Evolutionary conservation across 2,113 vertebrate species (phyloP).

Genomic region (Muscicapa adusta): DNA sequence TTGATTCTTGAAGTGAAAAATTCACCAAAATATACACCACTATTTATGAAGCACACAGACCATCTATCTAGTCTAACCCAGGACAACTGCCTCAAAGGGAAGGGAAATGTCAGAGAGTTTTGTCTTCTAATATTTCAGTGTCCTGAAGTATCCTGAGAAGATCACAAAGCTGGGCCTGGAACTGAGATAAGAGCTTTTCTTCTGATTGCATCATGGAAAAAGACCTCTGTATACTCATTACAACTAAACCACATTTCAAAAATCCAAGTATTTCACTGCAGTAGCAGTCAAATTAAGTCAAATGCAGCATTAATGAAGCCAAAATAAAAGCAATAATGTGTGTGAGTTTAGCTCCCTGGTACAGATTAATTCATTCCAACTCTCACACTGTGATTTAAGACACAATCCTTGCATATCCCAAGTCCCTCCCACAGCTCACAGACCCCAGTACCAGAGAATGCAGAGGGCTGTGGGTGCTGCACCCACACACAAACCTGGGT

Average conservation of each 20-base stretch:
- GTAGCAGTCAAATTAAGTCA: no score
- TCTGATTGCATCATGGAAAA: not conserved
- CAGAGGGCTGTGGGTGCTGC: not conserved
- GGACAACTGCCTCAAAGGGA: not conserved
- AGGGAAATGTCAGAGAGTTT: not conserved
- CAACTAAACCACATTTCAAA: not conserved
- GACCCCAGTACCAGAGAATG: not conserved
- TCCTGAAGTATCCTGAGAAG: not conserved
- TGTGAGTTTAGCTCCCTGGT: not conserved
- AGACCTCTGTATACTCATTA: not conserved
- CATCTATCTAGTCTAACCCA: not conserved
- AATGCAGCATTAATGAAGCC: not conserved
- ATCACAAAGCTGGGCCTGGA: not conserved
- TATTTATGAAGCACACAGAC: not conserved
- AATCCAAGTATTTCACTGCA: not conserved
- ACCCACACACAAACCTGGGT: conserved; percentile 9
- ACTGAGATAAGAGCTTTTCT: not conserved
- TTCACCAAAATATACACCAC: not conserved
- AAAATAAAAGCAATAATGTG: not conserved
- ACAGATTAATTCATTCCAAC: not conserved
- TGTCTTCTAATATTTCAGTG: not conserved
- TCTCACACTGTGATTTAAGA: not conserved
- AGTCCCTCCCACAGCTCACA: not conserved
- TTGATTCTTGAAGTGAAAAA: not conserved
- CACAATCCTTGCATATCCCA: not conserved